Evolutionary conservation across 2,888 invertebrate species (phyloP).

Genomic region (Drosophila formosana): DNA sequence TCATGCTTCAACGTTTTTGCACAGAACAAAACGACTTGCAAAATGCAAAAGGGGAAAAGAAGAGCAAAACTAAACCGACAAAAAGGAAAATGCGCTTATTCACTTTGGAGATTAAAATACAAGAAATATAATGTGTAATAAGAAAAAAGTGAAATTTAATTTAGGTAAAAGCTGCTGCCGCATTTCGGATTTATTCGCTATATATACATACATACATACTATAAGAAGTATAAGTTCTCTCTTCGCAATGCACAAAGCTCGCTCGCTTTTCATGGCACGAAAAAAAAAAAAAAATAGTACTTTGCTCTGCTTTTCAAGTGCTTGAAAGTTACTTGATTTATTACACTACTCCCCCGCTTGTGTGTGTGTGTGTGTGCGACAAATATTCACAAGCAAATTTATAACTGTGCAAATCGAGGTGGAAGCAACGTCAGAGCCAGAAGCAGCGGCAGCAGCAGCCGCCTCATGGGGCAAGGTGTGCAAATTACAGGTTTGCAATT

Average conservation of each 20-base stretch:
- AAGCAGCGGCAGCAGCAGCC: constrained; percentile 29
- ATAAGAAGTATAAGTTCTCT: constrained; percentile 19
- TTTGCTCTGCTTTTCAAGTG: constrained; percentile 72
- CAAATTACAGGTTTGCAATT: constrained; percentile 71
- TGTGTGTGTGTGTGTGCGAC: constrained; percentile 44
- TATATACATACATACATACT: background rate
- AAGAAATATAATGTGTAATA: constrained; percentile 26
- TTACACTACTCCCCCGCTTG: constrained; percentile 55
- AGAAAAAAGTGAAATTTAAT: constrained; percentile 70
- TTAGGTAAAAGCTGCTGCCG: constrained; percentile 72
- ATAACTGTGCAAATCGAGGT: constrained; percentile 57
- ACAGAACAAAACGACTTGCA: constrained; percentile 22
- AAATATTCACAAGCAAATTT: constrained; percentile 70
- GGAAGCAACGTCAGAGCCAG: constrained; percentile 48
- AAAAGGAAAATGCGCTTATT: constrained; percentile 69
- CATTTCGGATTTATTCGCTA: constrained; percentile 42
- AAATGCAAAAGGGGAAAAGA: constrained; percentile 10
- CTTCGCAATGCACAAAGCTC: constrained; percentile 53
- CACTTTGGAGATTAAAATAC: constrained; percentile 75
- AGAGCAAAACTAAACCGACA: constrained; percentile 36
- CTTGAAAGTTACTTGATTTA: constrained; percentile 80
- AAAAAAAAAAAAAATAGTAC: constrained; percentile 44
- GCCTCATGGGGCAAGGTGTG: constrained; percentile 50
- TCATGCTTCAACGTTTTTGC: constrained; percentile 60
- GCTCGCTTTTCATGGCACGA: constrained; percentile 44